Evolutionary conservation across 2,888 invertebrate species (phyloP), one percentile per base, ranked within the genome.

Genomic region (Lysandra bellargus): DNA sequence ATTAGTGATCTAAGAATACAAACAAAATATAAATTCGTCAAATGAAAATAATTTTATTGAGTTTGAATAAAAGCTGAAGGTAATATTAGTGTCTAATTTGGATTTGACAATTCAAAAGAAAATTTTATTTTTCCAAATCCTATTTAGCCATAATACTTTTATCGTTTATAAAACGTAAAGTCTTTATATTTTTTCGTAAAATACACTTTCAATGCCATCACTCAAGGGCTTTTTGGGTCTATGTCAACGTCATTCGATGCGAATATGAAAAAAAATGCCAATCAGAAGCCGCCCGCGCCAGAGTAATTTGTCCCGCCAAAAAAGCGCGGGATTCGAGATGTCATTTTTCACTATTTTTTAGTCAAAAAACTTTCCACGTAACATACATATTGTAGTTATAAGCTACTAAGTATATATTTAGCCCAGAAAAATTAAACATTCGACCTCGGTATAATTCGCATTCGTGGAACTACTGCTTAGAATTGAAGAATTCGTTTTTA

Each of bases 31-130:
- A 33, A 33, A 33, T 33, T 69, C 64, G 30, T 12, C 1, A 69
- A 33, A 33, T n/a, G 33, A 69, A 69, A 69, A 69, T 12, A 33
- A 7, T 30, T 69, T 12, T 33, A 33, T 69, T 33, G 12, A 33
- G 30, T 69, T 69, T 69, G 64, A 69, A 69, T 69, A 69, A 33
- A 69, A 69, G 69, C 30, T 69, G 69, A 12, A 69, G 33, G 30
- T 33, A 2, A 5, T 40, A 44, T 69, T 30, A 69, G 69, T 69
- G 14, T 33, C 69, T 33, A 30, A 33, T 69, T 69, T 14, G 33
- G 69, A 69, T 69, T 33, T 69, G 69, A 33, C 14, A 33, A 69
- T 69, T 69, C 69, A 69, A 69, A 69, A 14, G 33, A 69, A 33
- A 69, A 69, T 69, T 69, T 33, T 14, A 69, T 69, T 69, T 33